Evolutionary conservation across 92 coral and sea anemone genomes (phyloP), one percentile per base, ranked within the genome.

Genomic region (Montipora capitata): DNA sequence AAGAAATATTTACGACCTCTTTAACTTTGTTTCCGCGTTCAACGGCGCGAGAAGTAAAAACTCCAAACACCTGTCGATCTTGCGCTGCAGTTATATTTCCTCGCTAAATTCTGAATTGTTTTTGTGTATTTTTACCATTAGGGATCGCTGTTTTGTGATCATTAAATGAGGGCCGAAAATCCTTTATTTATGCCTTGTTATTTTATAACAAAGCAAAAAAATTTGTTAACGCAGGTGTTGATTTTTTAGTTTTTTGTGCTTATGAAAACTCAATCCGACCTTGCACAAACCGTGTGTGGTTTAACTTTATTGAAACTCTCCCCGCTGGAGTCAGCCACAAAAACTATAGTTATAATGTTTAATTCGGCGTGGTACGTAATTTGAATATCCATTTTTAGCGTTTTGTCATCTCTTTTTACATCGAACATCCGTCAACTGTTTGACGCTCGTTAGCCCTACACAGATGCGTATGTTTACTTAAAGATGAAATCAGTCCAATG

Each of bases 301-400:
- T 16, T 51, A 43, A 27, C 38, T 10, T 35, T 35, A 52, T 56
- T 68, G 52, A 81, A 67, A 48, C 44, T 43, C 41, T n/a, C 85
- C 45, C 48, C n/a, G 74, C 38, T 18, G 49, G 73, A 35, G 85
- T 45, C 18, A 6, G 40, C 61, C 59, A 73, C 56, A 20, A 73
- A 16, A 73, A 17, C 48, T 11, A 27, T 14, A 69, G 48, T 10
- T 27, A 45, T 15, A 17, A 44, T 17, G 15, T 3, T 45, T 8
- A 45, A 43, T 45, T 44, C 17, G 20, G 20, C 45, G 35, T 45
- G 40, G 10, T 45, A 0, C n/a, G 56, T 48, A 52, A 51, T 52
- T 57, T 17, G 48, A 44, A 54, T 51, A 67, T 40, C 68, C 85
- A 39, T 35, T n/a, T 56, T 68, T 68, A 45, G 51, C 35, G 6